phyloP scores from a whole-genome alignment of 2,888 invertebrate genomes.

The Machimus atricapillus region DNA sequence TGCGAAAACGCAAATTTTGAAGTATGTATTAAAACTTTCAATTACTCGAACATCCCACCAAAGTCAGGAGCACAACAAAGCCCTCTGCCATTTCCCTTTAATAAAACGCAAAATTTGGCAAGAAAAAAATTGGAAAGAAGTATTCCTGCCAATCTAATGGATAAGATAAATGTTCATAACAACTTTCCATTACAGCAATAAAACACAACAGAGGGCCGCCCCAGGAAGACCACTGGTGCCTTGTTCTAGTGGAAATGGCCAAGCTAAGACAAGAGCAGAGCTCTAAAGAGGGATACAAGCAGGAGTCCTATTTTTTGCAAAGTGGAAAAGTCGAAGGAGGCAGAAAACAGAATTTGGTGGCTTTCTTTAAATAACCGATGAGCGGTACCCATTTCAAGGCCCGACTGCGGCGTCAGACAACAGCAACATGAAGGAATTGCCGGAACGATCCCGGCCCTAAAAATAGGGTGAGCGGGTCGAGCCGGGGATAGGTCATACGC shows the following conservation, averaged over 20 bases:
- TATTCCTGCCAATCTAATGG: slow-evolving; percentile 32
- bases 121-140: not conserved
- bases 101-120: not conserved
- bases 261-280: not conserved
- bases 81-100: not conserved
- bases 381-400: not conserved
- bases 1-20: not conserved
- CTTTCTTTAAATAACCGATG: slow-evolving; percentile 9
- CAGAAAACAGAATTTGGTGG: slow-evolving; percentile 13
- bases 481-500: not conserved
- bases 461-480: not conserved
- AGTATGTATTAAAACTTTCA: not conserved
- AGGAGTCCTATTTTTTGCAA: not conserved
- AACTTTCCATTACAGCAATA: slow-evolving; percentile 43
- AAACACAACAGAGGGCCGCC: slow-evolving; percentile 42
- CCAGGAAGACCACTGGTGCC: not conserved
- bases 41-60: not conserved
- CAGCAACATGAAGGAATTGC: not conserved
- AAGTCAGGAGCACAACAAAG: not conserved
- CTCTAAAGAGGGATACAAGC: not conserved
- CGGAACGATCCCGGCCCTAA: not conserved
- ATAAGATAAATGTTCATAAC: slow-evolving; percentile 44
- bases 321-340: not conserved
- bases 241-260: not conserved
- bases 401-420: not conserved